Evolutionary conservation across 2,113 vertebrate species (phyloP).

Genomic region (Cricetomys ansorgei): DNA sequence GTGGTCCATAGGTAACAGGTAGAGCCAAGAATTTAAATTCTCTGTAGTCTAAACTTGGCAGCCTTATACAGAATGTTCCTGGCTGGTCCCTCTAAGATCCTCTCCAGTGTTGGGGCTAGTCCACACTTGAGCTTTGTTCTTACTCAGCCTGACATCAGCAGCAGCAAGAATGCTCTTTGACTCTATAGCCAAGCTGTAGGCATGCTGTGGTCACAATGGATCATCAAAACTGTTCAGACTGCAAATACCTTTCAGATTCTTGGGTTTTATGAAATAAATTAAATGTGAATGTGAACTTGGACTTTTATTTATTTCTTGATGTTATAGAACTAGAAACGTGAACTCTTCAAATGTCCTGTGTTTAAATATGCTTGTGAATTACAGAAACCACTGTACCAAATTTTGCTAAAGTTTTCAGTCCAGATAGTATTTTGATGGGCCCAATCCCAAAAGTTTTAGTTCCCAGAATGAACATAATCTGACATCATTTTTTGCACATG

Average conservation of each 20-base stretch:
- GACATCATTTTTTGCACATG: conserved; percentile 71
- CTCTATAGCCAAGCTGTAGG: neutral
- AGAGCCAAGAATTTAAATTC: conserved; percentile 21
- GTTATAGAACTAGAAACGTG: neutral
- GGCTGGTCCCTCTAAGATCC: neutral
- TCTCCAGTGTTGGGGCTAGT: neutral
- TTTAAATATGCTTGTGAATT: conserved; percentile 47
- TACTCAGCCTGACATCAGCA: neutral
- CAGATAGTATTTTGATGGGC: conserved; percentile 71
- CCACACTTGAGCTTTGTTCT: neutral
- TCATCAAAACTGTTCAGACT: neutral
- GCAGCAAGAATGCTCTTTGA: neutral
- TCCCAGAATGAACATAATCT: conserved; percentile 69
- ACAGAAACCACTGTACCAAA: conserved; percentile 40
- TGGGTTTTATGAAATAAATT: conserved; percentile 41
- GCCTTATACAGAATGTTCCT: neutral
- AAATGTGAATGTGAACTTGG: conserved; percentile 13
- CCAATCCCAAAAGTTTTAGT: conserved; percentile 66
- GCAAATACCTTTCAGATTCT: neutral
- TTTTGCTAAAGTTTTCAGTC: conserved; percentile 44
- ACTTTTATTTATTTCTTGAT: conserved; percentile 44
- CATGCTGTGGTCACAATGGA: neutral
- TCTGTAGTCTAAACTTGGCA: neutral
- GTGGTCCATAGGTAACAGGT: neutral
- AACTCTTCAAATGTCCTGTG: neutral